These are phyloP conservation scores for Anoncus sp. DNA, from an alignment of 2,888 invertebrate species.

Conservation along the genomic window DNA sequence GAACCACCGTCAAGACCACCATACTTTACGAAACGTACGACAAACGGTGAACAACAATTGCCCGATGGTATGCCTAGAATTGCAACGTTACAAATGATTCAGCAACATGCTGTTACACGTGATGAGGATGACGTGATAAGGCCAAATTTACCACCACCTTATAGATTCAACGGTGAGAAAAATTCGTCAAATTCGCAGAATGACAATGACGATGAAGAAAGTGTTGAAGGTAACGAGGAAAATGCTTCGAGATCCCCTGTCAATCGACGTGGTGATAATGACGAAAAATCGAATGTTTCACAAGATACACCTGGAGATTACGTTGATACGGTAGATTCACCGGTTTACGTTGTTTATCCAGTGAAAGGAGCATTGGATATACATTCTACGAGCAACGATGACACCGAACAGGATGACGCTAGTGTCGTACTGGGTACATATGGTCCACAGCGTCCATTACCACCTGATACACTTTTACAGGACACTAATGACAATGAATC, in stretches of 20 bases:
- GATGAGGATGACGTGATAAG: constrained; percentile 64
- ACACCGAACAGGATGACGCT: constrained; percentile 80
- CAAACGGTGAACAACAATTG: constrained; percentile 63
- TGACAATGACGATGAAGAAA: constrained; percentile 66
- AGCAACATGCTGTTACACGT: constrained; percentile 82
- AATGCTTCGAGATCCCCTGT: constrained; percentile 11
- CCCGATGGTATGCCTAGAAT: constrained; percentile 84
- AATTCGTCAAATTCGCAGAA: constrained; percentile 76
- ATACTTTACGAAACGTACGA: constrained; percentile 82
- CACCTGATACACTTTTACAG: constrained; percentile 80
- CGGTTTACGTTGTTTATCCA: constrained; percentile 86
- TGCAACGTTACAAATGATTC: constrained; percentile 89
- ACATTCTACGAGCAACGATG: constrained; percentile 78
- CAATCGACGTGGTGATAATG: constrained; percentile 48
- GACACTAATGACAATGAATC: constrained; percentile 71
- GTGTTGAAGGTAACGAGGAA: constrained; percentile 63
- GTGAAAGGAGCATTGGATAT: constrained; percentile 85
- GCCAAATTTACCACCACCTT: constrained; percentile 79
- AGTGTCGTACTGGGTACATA: constrained; percentile 85
- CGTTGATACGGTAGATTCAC: constrained; percentile 68
- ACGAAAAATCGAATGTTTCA: constrained; percentile 38
- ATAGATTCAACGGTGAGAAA: constrained; percentile 78
- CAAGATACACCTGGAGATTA: constrained; percentile 68
- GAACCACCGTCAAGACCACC: constrained; percentile 83
- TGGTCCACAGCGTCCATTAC: constrained; percentile 84